Conservation (phyloP, 2,888 invertebrate species). For the Andrena trimmerana region DNA sequence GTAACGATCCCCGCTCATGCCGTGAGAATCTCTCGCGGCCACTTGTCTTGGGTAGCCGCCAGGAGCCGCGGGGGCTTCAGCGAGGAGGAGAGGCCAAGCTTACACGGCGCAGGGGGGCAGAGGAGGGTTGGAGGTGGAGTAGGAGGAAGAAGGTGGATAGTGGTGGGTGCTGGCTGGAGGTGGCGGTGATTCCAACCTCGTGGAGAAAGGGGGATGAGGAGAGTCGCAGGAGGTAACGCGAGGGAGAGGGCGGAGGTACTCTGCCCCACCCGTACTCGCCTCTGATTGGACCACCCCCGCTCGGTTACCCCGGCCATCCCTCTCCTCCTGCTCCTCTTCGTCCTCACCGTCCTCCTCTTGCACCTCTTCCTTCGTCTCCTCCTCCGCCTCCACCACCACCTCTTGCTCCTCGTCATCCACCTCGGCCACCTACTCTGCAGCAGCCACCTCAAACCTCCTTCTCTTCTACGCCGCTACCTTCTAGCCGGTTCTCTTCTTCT, state of each 20-base stretch:
- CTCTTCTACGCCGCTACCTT: constrained; percentile 71
- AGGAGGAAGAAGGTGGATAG: constrained; percentile 71
- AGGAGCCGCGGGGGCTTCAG: constrained; percentile 79
- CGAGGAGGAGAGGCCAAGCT: constrained; percentile 67
- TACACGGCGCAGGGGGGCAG: constrained; percentile 62
- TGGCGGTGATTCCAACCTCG: constrained; percentile 75
- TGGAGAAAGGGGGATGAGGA: constrained; percentile 73
- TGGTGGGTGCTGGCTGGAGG: constrained; percentile 74
- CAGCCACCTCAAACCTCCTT: constrained; percentile 70
- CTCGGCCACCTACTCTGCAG: constrained; percentile 54
- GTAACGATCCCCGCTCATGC: constrained; percentile 84
- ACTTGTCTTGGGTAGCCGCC: constrained; percentile 84
- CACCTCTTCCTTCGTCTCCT: constrained; percentile 40
- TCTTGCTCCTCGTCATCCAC: constrained; percentile 52
- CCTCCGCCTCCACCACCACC: constrained; percentile 62
- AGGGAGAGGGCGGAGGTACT: constrained; percentile 79
- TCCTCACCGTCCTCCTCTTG: constrained; percentile 50
- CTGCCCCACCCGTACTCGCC: constrained; percentile 82
- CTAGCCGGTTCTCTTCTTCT: constrained; percentile 67
- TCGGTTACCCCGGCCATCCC: constrained; percentile 77
- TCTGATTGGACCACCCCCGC: constrained; percentile 84
- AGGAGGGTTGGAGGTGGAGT: constrained; percentile 51
- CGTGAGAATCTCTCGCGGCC: constrained; percentile 83
- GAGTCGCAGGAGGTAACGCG: constrained; percentile 75
- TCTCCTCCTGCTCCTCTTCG: constrained; percentile 66